Evolutionary conservation across 2,113 vertebrate species (phyloP).

Genomic region (Ursus arctos): DNA sequence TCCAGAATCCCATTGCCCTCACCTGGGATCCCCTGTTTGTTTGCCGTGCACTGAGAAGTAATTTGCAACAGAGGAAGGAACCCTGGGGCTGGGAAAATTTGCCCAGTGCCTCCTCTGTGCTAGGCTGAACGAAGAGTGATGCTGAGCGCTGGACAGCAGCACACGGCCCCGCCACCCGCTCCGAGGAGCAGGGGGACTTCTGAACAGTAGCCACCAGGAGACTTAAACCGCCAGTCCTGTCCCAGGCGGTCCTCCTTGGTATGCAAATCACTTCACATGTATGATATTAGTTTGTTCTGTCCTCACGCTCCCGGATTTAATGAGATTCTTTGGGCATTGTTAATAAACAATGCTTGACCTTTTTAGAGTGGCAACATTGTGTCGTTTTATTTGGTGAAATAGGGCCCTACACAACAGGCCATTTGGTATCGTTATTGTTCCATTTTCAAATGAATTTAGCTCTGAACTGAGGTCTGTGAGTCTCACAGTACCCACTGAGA

Average conservation of each 20-base stretch:
- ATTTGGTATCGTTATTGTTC: neutral
- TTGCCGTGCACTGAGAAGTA: neutral
- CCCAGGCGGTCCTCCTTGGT: neutral
- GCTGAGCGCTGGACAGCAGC: neutral
- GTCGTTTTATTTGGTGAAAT: slow-evolving; percentile 21
- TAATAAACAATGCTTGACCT: slow-evolving; percentile 64
- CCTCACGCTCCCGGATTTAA: neutral
- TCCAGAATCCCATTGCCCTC: slow-evolving; percentile 40
- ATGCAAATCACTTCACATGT: neutral
- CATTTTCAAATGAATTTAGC: slow-evolving; percentile 27
- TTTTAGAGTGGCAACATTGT: neutral
- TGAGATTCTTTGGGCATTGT: slow-evolving; percentile 30
- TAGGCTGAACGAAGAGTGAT: neutral
- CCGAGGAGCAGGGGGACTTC: neutral
- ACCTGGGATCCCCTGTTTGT: neutral
- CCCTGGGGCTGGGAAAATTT: neutral
- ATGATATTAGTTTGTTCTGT: neutral
- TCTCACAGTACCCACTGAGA: neutral
- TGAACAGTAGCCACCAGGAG: neutral
- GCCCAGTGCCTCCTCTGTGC: neutral
- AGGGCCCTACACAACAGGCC: neutral
- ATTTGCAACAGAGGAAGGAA: neutral
- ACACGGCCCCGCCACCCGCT: too few species aligned
- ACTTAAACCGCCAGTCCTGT: neutral
- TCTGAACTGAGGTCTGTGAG: slow-evolving; percentile 8